Evolutionary conservation across 2,888 invertebrate genomes (phyloP).

Genomic region (Neoitamus cyanurus): DNA sequence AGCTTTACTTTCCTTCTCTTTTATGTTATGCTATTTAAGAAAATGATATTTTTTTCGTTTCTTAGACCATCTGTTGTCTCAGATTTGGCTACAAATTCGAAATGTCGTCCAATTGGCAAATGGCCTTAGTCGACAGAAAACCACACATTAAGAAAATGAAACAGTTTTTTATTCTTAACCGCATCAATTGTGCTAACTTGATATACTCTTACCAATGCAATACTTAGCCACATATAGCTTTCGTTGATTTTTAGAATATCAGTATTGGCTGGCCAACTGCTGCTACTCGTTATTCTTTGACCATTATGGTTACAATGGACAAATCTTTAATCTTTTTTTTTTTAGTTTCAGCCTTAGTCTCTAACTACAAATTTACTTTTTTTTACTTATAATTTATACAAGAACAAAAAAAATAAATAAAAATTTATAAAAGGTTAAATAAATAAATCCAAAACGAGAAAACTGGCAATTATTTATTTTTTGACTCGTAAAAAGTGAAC

Average conservation of each 20-base stretch:
- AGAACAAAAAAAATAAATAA: neutral
- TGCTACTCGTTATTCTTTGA: neutral
- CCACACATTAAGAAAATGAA: neutral
- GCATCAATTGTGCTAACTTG: neutral
- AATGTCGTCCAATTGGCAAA: neutral
- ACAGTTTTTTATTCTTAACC: neutral
- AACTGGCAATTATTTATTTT: too few species aligned
- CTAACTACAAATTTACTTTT: neutral
- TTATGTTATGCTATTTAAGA: neutral
- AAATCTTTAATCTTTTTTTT: neutral
- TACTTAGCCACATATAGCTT: neutral
- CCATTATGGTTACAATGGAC: neutral
- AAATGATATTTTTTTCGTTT: neutral
- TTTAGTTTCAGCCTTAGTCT: neutral
- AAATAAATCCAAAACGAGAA: too few species aligned
- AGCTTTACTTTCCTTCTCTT: neutral
- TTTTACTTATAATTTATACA: neutral
- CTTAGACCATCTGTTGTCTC: neutral
- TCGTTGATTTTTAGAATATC: neutral
- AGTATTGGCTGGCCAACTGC: neutral
- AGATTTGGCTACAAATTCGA: neutral
- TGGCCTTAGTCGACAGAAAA: neutral
- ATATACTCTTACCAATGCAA: neutral
- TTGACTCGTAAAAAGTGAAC: too few species aligned
- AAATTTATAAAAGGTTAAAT: neutral